Evolutionary conservation across 1,140 invertebrate species (phyloP).

Genomic region (Dendroctonus ponderosae): DNA sequence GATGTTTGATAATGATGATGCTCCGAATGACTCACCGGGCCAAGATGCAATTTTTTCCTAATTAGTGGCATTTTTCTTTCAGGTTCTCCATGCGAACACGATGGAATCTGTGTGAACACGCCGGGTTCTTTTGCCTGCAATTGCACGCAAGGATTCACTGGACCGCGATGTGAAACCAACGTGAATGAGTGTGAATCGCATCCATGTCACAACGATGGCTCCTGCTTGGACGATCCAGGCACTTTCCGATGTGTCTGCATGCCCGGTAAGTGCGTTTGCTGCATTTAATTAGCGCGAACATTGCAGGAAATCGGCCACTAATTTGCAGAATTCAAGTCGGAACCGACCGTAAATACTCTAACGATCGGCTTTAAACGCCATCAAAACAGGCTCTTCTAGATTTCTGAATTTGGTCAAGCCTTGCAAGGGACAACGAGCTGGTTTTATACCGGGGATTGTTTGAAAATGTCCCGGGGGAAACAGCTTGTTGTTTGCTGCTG

Average conservation of each 20-base stretch:
- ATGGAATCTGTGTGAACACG: conserved; percentile 91
- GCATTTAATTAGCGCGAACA: neutral
- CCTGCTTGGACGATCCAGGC: conserved; percentile 91
- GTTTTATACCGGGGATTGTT: conserved; percentile 9
- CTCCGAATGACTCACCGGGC: no score
- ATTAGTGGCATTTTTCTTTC: conserved; percentile 32
- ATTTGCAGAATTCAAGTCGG: conserved; percentile 15
- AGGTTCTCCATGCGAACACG: conserved; percentile 89
- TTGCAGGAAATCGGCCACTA: conserved; percentile 13
- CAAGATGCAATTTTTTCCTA: no score
- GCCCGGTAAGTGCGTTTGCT: conserved; percentile 70
- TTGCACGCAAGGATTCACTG: conserved; percentile 88
- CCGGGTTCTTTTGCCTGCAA: conserved; percentile 91
- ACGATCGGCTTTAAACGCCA: conserved; percentile 19
- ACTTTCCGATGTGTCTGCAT: conserved; percentile 94
- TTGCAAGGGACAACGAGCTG: conserved; percentile 2
- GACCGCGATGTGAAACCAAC: conserved; percentile 86
- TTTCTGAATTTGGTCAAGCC: conserved; percentile 34
- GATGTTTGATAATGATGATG: neutral
- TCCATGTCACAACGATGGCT: conserved; percentile 91
- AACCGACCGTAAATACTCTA: conserved; percentile 12
- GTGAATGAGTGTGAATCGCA: conserved; percentile 94
- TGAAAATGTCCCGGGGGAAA: neutral
- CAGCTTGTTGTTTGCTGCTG: neutral
- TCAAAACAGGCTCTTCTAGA: conserved; percentile 26